These are phyloP conservation scores for Gari tellinella DNA, from an alignment of 2,888 invertebrate genomes.

Conservation along the genomic window DNA sequence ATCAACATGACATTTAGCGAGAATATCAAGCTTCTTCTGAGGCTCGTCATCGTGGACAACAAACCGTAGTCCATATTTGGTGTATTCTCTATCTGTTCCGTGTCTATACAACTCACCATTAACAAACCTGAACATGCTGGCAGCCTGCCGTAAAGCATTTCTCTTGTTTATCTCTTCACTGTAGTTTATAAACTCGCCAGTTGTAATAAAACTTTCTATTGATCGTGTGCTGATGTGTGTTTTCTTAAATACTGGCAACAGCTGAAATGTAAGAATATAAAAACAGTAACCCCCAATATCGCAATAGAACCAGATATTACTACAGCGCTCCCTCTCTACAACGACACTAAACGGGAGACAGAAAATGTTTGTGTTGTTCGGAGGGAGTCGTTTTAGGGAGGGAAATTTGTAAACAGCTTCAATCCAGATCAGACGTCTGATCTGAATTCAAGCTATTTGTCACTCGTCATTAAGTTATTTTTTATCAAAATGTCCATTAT, in stretches of 20 bases:
- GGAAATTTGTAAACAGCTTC: no score
- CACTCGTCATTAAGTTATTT: no score
- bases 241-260: slow-evolving; percentile 43
- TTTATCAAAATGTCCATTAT: no score
- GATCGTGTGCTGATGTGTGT: slow-evolving; percentile 35
- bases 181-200: slow-evolving; percentile 26
- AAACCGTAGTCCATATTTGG: slow-evolving; percentile 37
- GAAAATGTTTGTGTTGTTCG: no score
- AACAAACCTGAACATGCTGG: slow-evolving; percentile 29
- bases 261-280: slow-evolving; percentile 7
- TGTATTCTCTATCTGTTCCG: slow-evolving; percentile 46
- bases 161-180: slow-evolving; percentile 41
- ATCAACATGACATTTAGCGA: slow-evolving; percentile 44
- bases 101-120: slow-evolving; percentile 45
- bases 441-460: no score
- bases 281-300: no score
- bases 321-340: no score
- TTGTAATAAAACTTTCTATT: slow-evolving; percentile 32
- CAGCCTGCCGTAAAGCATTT: slow-evolving; percentile 49
- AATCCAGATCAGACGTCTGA: no score
- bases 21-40: slow-evolving; percentile 41
- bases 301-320: no score
- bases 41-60: slow-evolving; percentile 54
- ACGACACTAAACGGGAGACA: no score
- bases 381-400: no score